phyloP scores from a whole-genome alignment of 2,888 invertebrate species.

The Copidosoma aretas region DNA sequence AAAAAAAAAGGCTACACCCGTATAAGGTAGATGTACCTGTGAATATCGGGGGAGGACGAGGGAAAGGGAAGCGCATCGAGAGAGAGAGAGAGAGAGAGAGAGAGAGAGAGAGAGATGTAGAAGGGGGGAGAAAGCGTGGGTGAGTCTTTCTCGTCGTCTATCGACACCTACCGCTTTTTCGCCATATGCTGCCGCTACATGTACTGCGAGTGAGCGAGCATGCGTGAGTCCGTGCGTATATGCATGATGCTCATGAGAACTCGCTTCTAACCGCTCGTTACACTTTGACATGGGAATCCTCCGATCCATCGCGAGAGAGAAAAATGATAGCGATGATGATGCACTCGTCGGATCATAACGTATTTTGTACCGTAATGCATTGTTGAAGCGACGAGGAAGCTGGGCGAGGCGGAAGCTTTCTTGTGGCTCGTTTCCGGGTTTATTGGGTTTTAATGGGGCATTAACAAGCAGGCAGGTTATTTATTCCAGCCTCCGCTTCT shows the following conservation, averaged over 20 bases:
- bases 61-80: constrained; percentile 18
- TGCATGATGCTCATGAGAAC: constrained; percentile 53
- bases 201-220: constrained; percentile 28
- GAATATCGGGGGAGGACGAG: constrained; percentile 45
- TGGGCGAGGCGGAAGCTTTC: not conserved
- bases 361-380: not conserved
- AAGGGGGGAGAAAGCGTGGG: constrained; percentile 18
- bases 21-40: constrained; percentile 7
- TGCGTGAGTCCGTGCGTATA: not conserved
- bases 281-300: constrained; percentile 59
- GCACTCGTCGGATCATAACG: constrained; percentile 8
- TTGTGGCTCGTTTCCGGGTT: constrained; percentile 1
- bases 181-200: constrained; percentile 33
- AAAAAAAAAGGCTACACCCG: constrained; percentile 39
- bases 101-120: no score
- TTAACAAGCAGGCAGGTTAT: not conserved
- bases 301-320: constrained; percentile 14
- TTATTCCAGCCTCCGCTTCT: no score
- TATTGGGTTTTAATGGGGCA: constrained; percentile 3
- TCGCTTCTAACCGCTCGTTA: constrained; percentile 40
- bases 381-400: not conserved
- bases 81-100: constrained; percentile 8
- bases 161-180: constrained; percentile 17
- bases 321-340: constrained; percentile 21
- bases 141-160: constrained; percentile 2